Percentiles rank a stretch among this genome's conserved stretches.
phyloP scores from a whole-genome alignment of 2,113 vertebrate species.

The Engystomops pustulosus region DNA sequence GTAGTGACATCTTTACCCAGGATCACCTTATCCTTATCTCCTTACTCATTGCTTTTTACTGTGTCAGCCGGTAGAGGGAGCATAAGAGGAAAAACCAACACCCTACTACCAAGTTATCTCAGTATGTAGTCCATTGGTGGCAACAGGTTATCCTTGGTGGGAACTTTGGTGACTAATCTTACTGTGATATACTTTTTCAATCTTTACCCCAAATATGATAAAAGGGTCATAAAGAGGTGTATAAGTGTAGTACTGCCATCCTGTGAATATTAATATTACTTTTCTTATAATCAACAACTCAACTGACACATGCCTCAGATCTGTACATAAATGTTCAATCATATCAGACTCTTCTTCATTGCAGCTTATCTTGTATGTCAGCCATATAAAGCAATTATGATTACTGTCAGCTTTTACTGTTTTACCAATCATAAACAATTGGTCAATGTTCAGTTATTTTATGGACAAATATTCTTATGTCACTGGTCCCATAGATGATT shows the following conservation, averaged over 20 bases:
- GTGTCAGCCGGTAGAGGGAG: no score
- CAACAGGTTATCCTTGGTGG: no score
- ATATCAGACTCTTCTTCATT: neutral
- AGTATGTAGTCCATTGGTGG: no score
- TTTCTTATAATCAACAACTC: neutral
- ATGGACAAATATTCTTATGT: neutral
- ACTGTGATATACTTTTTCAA: no score
- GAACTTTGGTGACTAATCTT: no score
- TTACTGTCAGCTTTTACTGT: neutral
- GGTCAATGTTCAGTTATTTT: conserved; percentile 1
- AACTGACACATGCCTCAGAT: neutral
- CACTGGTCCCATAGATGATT: neutral
- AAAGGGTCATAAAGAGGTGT: no score
- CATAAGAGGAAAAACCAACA: no score
- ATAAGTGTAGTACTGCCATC: neutral
- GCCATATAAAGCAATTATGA: neutral
- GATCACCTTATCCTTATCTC: no score
- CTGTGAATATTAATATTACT: neutral
- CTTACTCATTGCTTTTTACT: no score
- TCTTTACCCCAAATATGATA: no score
- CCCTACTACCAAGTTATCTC: no score
- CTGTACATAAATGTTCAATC: neutral
- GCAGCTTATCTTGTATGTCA: neutral
- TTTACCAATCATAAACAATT: conserved; percentile 4
- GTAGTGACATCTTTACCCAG: no score